These are phyloP conservation scores for Carettochelys insculpta DNA, from an alignment of 2,113 vertebrate species.

Conservation along the genomic window DNA sequence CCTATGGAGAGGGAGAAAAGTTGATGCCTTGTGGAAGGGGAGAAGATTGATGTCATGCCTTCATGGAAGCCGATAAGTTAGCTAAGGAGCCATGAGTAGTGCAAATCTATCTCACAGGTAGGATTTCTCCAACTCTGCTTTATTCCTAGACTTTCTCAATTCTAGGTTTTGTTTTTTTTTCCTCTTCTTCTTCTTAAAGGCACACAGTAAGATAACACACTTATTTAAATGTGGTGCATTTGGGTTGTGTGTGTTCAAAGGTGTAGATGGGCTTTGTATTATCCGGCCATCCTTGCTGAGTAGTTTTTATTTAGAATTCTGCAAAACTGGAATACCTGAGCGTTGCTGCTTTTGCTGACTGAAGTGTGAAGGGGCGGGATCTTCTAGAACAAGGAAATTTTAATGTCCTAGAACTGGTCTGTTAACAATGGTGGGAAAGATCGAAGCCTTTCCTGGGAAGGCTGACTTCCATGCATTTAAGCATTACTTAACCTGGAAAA, in stretches of 20 bases:
- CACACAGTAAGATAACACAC: too few relatives aligned
- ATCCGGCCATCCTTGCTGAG: background rate
- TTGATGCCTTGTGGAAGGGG: accelerated
- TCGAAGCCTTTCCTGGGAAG: background rate
- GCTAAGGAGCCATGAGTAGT: background rate
- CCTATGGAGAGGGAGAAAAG: accelerated
- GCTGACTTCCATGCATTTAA: background rate
- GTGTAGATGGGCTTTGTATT: background rate
- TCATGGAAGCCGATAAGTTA: accelerated
- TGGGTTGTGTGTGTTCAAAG: background rate
- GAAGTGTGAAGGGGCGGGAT: background rate
- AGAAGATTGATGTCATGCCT: background rate
- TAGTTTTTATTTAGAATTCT: background rate
- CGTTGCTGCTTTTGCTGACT: background rate
- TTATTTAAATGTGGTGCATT: background rate
- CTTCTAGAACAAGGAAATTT: background rate
- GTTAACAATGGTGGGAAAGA: background rate
- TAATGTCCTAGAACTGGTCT: background rate
- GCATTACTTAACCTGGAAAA: background rate
- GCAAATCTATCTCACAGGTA: background rate
- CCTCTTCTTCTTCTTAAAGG: background rate
- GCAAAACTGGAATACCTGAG: accelerated
- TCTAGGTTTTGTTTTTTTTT: too few relatives aligned
- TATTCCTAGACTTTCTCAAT: background rate
- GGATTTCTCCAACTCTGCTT: accelerated